These are phyloP conservation scores for Halesus radiatus DNA, from an alignment of 1,140 invertebrate genomes.

Conservation along the genomic window DNA sequence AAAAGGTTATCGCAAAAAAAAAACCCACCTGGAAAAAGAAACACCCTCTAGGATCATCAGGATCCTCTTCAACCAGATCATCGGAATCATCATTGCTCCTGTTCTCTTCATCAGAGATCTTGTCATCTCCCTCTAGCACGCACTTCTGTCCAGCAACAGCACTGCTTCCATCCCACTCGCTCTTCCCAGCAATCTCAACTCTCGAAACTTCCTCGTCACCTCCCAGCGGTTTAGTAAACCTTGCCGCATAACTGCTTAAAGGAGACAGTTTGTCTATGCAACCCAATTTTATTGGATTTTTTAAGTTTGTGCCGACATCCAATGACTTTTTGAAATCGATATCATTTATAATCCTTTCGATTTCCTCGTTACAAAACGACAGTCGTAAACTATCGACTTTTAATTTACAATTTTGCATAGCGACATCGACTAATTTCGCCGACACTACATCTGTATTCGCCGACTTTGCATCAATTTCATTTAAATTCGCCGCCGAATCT, in stretches of 20 bases:
- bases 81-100: constrained; percentile 52
- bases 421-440: neutral
- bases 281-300: neutral
- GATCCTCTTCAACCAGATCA: constrained; percentile 63
- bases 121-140: constrained; percentile 40
- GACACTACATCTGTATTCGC: too few species aligned
- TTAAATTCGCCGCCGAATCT: neutral
- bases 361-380: neutral
- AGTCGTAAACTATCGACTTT: neutral
- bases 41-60: constrained; percentile 75
- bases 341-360: constrained; percentile 18
- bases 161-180: neutral
- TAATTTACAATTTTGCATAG: neutral
- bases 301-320: neutral
- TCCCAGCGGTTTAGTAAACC: neutral
- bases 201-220: neutral
- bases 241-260: neutral
- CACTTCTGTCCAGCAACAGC: neutral
- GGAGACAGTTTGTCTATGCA: neutral
- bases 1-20: neutral
- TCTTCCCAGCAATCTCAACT: neutral
- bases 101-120: constrained; percentile 26
- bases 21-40: constrained; percentile 81
- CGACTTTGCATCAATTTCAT: neutral
- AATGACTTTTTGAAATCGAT: neutral